Conservation (phyloP, 2,797 vertebrate genomes). For the Chelonia mydas region DNA sequence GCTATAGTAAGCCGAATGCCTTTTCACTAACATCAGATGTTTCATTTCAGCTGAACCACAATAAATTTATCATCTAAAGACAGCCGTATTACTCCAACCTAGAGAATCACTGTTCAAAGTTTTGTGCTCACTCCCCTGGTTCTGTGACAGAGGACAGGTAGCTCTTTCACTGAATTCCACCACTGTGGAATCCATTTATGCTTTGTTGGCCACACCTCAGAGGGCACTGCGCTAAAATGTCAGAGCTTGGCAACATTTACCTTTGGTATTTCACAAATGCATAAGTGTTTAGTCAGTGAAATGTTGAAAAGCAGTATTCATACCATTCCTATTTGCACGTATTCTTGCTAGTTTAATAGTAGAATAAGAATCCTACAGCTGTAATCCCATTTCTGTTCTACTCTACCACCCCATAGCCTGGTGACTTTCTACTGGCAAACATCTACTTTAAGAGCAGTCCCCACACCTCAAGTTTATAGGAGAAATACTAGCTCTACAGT, state of each 20-base stretch:
- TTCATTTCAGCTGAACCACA: not conserved
- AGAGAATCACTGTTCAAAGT: not conserved
- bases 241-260: not conserved
- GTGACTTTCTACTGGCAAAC: not conserved
- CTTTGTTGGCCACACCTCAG: not conserved
- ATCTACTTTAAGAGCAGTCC: not conserved
- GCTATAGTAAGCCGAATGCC: not conserved
- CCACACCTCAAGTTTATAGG: not conserved
- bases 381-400: not conserved
- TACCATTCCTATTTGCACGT: not conserved
- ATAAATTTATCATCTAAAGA: not conserved
- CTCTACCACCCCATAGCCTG: not conserved
- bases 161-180: not conserved
- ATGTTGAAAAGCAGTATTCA: not conserved
- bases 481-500: accelerated
- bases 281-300: not conserved
- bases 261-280: accelerated
- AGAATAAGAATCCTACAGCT: not conserved
- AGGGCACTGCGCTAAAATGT: not conserved
- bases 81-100: not conserved
- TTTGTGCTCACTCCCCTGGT: not conserved
- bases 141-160: not conserved
- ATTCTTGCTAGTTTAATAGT: not conserved
- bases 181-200: accelerated
- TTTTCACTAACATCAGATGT: not conserved